Conservation (phyloP, 2,113 vertebrate genomes). For the Gavialis gangeticus region DNA sequence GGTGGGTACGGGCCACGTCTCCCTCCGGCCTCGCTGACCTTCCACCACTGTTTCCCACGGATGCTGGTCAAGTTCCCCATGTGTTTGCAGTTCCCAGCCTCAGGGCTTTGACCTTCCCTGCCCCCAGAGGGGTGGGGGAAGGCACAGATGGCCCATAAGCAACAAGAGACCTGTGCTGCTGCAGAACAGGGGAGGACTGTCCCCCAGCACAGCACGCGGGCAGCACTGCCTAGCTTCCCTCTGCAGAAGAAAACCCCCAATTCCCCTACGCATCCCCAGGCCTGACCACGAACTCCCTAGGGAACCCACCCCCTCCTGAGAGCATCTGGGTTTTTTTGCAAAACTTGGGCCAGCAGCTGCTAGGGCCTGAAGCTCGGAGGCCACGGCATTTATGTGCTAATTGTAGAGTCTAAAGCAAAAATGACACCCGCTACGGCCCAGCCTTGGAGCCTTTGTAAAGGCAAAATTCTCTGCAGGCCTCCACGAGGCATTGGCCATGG, state of each 20-base stretch:
- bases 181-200: background rate
- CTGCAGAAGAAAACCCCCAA: no score
- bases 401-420: background rate
- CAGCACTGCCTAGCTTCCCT: background rate
- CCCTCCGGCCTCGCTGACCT: background rate
- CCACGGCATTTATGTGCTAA: background rate
- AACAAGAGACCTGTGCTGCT: no score
- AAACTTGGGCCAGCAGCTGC: background rate
- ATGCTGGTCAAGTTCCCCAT: no score
- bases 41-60: background rate
- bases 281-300: background rate
- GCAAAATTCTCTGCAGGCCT: background rate
- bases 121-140: background rate
- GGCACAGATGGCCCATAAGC: background rate
- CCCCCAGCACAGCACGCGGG: background rate
- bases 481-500: no score
- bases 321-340: background rate
- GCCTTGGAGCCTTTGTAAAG: background rate
- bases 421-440: background rate
- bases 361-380: background rate
- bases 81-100: background rate
- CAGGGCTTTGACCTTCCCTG: background rate
- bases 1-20: background rate
- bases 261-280: background rate
- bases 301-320: background rate